Conservation (phyloP, 2,797 vertebrate genomes). For the Esox lucius region DNA sequence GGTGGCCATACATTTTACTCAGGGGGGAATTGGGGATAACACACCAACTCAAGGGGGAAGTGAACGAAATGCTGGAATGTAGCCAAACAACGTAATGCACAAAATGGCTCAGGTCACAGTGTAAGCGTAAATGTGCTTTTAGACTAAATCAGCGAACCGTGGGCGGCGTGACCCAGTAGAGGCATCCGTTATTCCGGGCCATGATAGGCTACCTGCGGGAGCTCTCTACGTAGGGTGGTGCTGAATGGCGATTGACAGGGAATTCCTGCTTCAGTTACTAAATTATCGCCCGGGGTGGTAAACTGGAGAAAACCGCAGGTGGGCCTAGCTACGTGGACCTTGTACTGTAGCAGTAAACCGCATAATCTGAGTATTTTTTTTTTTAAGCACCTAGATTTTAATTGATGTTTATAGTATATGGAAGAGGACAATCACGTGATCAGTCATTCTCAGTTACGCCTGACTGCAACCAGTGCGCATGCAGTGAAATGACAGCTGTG, state of each 20-base stretch:
- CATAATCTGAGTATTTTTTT: too few relatives aligned
- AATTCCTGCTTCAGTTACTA: constrained; percentile 3
- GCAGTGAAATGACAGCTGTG: background rate
- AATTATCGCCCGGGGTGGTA: background rate
- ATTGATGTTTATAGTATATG: too few relatives aligned
- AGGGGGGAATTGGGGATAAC: background rate
- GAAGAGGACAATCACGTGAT: too few relatives aligned
- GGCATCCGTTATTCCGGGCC: too few relatives aligned
- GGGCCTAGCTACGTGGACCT: too few relatives aligned
- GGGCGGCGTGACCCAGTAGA: too few relatives aligned
- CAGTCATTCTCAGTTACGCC: too few relatives aligned
- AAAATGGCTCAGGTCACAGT: background rate
- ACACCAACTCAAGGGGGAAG: too few relatives aligned
- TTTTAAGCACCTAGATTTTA: too few relatives aligned
- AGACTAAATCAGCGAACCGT: background rate
- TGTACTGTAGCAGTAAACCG: too few relatives aligned
- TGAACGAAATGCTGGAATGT: background rate
- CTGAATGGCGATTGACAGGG: constrained; percentile 45
- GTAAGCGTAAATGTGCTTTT: background rate
- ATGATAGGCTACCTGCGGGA: constrained; percentile 27
- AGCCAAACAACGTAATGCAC: background rate
- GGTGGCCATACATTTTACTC: background rate
- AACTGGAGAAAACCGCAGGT: too few relatives aligned
- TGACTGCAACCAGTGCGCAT: background rate
- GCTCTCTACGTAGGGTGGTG: constrained; percentile 50